Conservation (phyloP, 2,113 vertebrate species). For the Bos indicus region DNA sequence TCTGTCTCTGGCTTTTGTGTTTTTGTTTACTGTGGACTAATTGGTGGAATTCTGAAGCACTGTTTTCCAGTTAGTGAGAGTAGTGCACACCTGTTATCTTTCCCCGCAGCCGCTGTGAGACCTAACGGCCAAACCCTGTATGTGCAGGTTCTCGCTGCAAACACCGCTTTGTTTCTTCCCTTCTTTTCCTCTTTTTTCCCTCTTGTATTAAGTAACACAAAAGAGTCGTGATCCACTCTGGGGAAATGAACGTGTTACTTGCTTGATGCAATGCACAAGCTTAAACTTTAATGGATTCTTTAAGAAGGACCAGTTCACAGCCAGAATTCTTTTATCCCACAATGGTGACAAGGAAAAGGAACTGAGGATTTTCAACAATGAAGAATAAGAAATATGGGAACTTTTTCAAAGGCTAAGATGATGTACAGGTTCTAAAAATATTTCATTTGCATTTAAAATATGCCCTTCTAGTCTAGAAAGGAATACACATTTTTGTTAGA, state of each 20-base stretch:
- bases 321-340: conserved; percentile 68
- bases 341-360: conserved; percentile 42
- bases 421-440: conserved; percentile 37
- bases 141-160: not conserved
- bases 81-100: not conserved
- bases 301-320: conserved; percentile 59
- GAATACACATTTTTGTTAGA: conserved; percentile 43
- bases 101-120: not conserved
- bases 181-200: conserved; percentile 5
- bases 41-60: not conserved
- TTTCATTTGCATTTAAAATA: conserved; percentile 62
- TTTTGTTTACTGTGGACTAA: not conserved
- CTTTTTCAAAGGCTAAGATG: conserved; percentile 64
- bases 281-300: conserved; percentile 71
- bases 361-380: conserved; percentile 58
- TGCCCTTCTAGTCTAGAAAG: conserved; percentile 29
- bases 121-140: not conserved
- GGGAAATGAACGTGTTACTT: conserved; percentile 13
- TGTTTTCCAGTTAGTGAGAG: conserved; percentile 27
- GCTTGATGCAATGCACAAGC: conserved; percentile 42
- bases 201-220: conserved; percentile 61
- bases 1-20: not conserved
- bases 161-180: conserved; percentile 42
- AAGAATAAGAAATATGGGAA: conserved; percentile 4
- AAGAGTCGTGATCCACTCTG: conserved; percentile 69